Conservation (phyloP, 1,140 invertebrate genomes). For the Microvelia longipes region DNA sequence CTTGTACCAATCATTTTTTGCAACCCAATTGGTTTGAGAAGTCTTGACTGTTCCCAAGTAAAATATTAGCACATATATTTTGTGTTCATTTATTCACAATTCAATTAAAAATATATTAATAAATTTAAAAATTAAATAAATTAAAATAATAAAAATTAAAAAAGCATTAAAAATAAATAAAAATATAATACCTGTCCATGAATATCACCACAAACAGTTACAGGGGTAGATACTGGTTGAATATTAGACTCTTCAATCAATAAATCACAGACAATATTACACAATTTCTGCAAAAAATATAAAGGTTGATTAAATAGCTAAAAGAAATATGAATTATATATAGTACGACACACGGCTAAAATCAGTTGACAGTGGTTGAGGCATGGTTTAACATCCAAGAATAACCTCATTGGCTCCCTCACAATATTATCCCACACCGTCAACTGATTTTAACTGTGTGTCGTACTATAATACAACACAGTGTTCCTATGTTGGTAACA, state of each 20-base stretch:
- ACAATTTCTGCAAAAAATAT: slow-evolving; percentile 51
- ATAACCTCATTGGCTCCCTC: too few species aligned
- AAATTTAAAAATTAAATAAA: background rate
- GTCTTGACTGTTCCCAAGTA: too few species aligned
- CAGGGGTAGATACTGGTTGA: slow-evolving; percentile 80
- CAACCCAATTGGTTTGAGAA: too few species aligned
- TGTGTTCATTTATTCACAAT: background rate
- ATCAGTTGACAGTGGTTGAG: too few species aligned
- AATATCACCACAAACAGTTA: slow-evolving; percentile 90
- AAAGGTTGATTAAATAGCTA: background rate
- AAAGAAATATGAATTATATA: background rate
- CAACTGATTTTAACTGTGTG: too few species aligned
- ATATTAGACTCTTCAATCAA: slow-evolving; percentile 86
- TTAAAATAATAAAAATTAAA: background rate
- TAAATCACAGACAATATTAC: slow-evolving; percentile 80
- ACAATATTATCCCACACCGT: too few species aligned
- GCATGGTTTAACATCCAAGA: too few species aligned
- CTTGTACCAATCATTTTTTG: too few species aligned
- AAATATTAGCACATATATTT: too few species aligned
- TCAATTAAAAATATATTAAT: background rate
- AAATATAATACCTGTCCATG: slow-evolving; percentile 63
- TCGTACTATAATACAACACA: too few species aligned
- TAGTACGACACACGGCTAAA: too few species aligned
- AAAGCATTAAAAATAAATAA: background rate
- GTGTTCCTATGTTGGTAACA: too few species aligned